Evolutionary conservation across 2,888 invertebrate species (phyloP), one percentile per base, ranked within the genome.

Genomic region (Dicycla oo): DNA sequence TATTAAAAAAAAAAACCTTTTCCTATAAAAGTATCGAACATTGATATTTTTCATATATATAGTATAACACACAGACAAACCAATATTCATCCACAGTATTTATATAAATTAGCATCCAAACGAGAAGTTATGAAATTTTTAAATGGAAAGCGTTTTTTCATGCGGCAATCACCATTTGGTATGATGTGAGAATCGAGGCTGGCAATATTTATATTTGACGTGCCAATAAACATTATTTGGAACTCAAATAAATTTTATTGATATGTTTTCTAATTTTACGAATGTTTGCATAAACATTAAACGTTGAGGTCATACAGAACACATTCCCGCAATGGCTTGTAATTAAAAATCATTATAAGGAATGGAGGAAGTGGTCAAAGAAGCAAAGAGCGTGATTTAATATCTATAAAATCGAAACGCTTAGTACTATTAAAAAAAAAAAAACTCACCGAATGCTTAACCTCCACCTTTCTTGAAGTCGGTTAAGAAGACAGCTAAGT

Each of bases 31-130:
- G n/a, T n/a, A 53, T 75, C 18, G 4, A 53, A 40, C 30, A 20
- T 15, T 30, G 11, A 67, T 34, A 64, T 54, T 75, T 34, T 38
- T 38, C 6, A 45, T n/a, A n/a, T 49, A n/a, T 13, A 23, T 1
- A 38, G n/a, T 13, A 23, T 1, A 38, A 77, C 65, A 71, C 18
- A 82, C 78, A 53, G 62, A 82, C 82, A 62, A 20, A 6, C 49
- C 38, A 45, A 78, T 43, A 62, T 20, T 5, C 23, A 43, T 18
- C 20, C 18, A 11, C 72, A 53, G 63, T 82, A 82, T 78, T 73
- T 69, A 72, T 60, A 20, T 57, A 83, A 85, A 83, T 83, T 84
- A 75, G 68, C 81, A 85, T 76, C 61, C 61, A 77, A 81, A 83
- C 74, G 78, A 78, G 65, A 68, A 64, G 79, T 78, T 75, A 81